Base-by-base conservation (phyloP, 1,140 invertebrate species). In the Caenorhabditis briggsae region DNA sequence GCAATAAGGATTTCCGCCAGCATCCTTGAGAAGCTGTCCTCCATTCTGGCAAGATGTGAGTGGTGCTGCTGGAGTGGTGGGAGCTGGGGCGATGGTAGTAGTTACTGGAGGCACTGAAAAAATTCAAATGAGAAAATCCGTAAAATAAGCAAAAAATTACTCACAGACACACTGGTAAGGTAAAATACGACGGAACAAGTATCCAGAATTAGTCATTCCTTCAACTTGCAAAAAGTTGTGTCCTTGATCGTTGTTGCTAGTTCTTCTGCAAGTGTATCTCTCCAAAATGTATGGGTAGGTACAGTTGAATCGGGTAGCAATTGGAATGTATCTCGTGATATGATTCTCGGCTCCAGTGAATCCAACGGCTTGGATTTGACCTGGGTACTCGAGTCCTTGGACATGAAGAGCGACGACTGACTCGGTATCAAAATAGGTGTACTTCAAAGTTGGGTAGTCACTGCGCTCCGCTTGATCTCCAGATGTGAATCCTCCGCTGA, bases 221-320 rank as follows among this genome's bases (percentile, higher is more conserved):
- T 88, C 88, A 16, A 88, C 83, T 53, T 88, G 78, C 20, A 59
- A 48, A 43, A 61, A 70, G 41, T 83, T 53, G 16, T 46, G 18
- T 65, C 84, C 82, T 41, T 16, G 11, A 56, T 61, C 50, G 25
- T 78, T 58, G 14, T 82, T 33, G 48, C 65, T 58, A 16, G 84
- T 56, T 56, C 43, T 83, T 46, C 56, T 70, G 61, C 87, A 88
- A 43, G 46, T 70, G 87, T 88, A 88, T 65, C 55, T 56, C 20
- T 88, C 85, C 48, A 70, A 85, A 56, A 82, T 74, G 83, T 88
- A 88, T 74, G 89, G 88, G 43, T 85, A 88, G 14, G 55, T 50
- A 58, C 88, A 88, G 18, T 78, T 70, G 70, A 82, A 88, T 12
- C 88, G 86, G 18, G 53, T 87, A 25, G 14, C 55, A 11, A 87